Evolutionary conservation across 2,888 invertebrate genomes (phyloP), one percentile per base, ranked within the genome.

Genomic region (Caenorhabditis angaria): DNA sequence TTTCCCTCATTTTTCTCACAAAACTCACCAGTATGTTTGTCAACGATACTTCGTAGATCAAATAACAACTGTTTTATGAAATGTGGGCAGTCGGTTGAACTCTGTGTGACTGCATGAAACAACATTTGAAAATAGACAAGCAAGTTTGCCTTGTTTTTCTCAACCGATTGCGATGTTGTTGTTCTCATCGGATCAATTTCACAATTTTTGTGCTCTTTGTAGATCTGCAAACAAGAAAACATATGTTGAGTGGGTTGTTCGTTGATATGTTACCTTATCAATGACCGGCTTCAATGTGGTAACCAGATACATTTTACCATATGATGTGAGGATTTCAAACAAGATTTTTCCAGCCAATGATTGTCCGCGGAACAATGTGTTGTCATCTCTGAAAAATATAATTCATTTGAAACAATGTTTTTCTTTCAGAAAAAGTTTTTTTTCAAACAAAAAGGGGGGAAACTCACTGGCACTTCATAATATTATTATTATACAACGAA

Each of bases 281-380:
- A 87, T 77, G 51, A 83, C 69, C 25, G 85, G 85, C 57, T 85
- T 87, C 51, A 87, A 66, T 12, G 87, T 82, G 14, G 72, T 64
- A 14, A 81, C 65, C 2, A 87, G 76, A 61, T 87, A 87, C 57
- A 81, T 78, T 32, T 84, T 82, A 0, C 87, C 87, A 65, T 82
- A 82, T 27, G 84, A 78, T 59, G 83, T 82, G 80, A 87, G 71
- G 65, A 87, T 70, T 61, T 87, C 87, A 63, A 83, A 84, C 65
- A 87, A 71, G 75, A 87, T 77, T 58, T 85, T 86, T 22, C 81
- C 80, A 27, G 84, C 81, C 60, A 87, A 67, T 8, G 84, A 82
- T 65, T 85, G 85, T 22, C 80, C 82, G 2, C 87, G 85, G 67
- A 87, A 87, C 29, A 87, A 73, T 0, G 87, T 87, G 70, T 87